Conservation (phyloP, 1,140 invertebrate species). For the Hirudo medicinalis region DNA sequence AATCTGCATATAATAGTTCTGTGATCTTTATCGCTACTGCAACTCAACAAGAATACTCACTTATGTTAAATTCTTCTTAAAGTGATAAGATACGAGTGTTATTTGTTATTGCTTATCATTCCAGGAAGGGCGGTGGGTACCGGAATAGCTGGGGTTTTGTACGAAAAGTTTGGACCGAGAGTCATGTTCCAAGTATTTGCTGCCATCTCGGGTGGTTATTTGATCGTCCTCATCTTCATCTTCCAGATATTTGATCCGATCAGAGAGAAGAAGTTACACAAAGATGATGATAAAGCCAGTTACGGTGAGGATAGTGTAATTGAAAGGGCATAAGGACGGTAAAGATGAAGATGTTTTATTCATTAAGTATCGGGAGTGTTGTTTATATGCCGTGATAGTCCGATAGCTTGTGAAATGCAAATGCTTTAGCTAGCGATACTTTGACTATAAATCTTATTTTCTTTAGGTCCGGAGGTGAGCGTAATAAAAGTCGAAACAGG, state of each 20-base stretch:
- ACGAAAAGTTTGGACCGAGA: slow-evolving; percentile 11
- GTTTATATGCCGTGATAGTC: too few species aligned
- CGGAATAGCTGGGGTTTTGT: slow-evolving; percentile 13
- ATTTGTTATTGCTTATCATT: slow-evolving; percentile 7
- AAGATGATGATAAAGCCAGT: not conserved
- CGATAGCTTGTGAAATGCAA: too few species aligned
- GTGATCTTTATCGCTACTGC: not conserved
- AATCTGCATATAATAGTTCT: not conserved
- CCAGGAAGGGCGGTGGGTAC: slow-evolving; percentile 19
- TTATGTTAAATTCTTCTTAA: not conserved
- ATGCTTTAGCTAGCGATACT: too few species aligned
- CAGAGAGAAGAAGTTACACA: not conserved
- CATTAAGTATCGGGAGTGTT: too few species aligned
- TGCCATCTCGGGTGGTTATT: slow-evolving; percentile 11
- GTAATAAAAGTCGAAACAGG: too few species aligned
- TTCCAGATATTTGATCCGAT: not conserved
- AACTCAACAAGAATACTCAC: not conserved
- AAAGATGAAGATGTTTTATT: too few species aligned
- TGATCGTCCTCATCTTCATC: slow-evolving; percentile 6
- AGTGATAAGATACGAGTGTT: not conserved
- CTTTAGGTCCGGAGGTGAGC: too few species aligned
- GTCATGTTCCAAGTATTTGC: slow-evolving; percentile 18
- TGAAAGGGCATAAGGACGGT: too few species aligned
- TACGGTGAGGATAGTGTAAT: not conserved
- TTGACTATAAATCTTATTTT: too few species aligned